These are phyloP conservation scores for Porites cylindrica DNA, from an alignment of 92 coral and sea anemone species.

Conservation along the genomic window DNA sequence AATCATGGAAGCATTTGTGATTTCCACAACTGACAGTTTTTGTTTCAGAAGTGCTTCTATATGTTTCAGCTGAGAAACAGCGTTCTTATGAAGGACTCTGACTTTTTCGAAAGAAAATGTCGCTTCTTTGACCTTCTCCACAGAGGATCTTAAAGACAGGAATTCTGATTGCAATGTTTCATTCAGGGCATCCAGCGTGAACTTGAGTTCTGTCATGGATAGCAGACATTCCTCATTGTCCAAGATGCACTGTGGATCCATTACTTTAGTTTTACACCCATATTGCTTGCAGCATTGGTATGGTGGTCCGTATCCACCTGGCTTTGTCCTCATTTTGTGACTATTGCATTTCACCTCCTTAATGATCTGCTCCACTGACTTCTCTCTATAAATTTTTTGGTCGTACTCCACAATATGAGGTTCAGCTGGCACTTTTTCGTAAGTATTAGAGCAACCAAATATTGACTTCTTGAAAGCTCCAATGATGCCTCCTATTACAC, in stretches of 20 bases:
- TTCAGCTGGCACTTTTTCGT: not conserved
- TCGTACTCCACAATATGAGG: not conserved
- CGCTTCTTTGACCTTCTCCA: not conserved
- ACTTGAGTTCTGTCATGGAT: constrained; percentile 9
- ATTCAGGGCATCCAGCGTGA: not conserved
- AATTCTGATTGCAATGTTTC: constrained; percentile 7
- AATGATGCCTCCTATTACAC: not conserved
- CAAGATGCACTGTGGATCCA: constrained; percentile 29
- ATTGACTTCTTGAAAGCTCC: not conserved
- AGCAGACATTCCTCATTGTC: not conserved
- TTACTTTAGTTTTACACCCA: constrained; percentile 23
- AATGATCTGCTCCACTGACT: not conserved
- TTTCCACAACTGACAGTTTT: constrained; percentile 4
- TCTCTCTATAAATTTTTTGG: not conserved
- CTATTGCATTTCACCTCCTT: constrained; percentile 23
- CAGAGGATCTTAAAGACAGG: not conserved
- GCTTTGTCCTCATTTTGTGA: not conserved
- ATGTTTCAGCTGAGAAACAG: not conserved
- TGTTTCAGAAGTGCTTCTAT: not conserved
- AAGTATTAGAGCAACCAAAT: constrained; percentile 3
- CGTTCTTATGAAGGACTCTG: constrained; percentile 7
- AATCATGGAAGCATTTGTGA: constrained; percentile 20
- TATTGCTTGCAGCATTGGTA: constrained; percentile 36
- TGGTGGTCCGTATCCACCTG: constrained; percentile 41
- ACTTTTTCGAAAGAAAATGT: constrained; percentile 17